Base-by-base conservation (phyloP, 2,113 vertebrate genomes). In the Chroicocephalus ridibundus region DNA sequence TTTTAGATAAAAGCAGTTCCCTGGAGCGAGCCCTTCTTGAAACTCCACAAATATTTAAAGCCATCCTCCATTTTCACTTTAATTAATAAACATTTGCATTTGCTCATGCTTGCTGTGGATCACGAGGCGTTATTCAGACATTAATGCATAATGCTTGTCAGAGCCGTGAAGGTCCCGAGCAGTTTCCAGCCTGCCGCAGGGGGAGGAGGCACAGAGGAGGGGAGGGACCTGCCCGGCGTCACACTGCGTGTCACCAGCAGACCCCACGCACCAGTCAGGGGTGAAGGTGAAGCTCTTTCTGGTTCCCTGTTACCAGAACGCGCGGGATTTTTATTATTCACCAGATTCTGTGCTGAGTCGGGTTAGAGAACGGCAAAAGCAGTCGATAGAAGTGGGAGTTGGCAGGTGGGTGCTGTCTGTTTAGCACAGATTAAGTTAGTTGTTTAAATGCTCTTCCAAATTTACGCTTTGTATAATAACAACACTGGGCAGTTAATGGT, bases 31-130 rank as follows among this genome's bases (percentile, higher is more conserved):
- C 55, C 78, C 70, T 93, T 75, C 77, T 87, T 87, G 66, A 87
- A 93, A 76, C 54, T 65, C 82, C 66, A 85, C 84, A 93, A 77
- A 93, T 94, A 85, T 90, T 96, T 97, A 82, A 95, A 96, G 74
- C 82, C 78, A 79, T 90, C 66, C 66, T 91, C 36, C 70, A 40
- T 91, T 93, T 89, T 90, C 69, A 42, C 70, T 91, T 96, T 85
- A 95, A 95, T 93, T 94, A 95, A 89, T 91, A n/a, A 94, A 90
- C 19, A 79, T 93, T 93, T 94, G 52, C 70, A 80, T 85, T 87
- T 90, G 52, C 60, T 83, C 22, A 1, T 17, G 62, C 89, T 81
- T 36, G 34, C 65, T 72, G 57, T 38, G 82, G 44, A 57, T 88
- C 75, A 52, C 0, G 8, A 90, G 71, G 70, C 78, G 24, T 68